Base-by-base conservation (phyloP, 2,797 vertebrate species). In the Sebastes steindachneri region DNA sequence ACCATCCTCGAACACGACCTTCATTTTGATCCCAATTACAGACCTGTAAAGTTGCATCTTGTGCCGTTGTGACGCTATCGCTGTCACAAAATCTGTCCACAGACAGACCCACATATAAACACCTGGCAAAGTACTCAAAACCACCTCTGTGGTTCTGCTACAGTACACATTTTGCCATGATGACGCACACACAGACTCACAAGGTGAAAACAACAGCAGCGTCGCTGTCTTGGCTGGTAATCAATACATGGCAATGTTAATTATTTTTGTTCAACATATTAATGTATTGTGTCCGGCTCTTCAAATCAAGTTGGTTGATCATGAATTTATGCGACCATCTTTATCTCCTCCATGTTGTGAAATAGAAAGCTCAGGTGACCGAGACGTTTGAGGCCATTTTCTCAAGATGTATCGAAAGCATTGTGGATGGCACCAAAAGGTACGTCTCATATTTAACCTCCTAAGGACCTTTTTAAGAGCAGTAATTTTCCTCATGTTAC, bases 341-440 rank as follows among this genome's bases (percentile, higher is more conserved):
- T 6, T 12, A 3, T 45, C 9, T 67, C 5, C 3, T 12, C 4
- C 7, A 79, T 3, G 71, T 51, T 86, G 21, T 80, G 41, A 26
- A 68, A 83, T 79, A 96, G 96, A 96, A 96, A 92, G 94, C 91
- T 26, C 96, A 96, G n/a, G 96, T 99, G 73, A 98, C 95, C 0
- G 94, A 96, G 81, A 92, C 95, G 0, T 99, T 97, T 76, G 94
- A 97, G 9, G 95, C 93, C 0, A 91, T 98, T 70, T 98, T 99
- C 90, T 93, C 91, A 21, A 95, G 95, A 65, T 99, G 97, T 83
- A 82, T 99, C 17, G 93, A 96, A 72, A 97, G 94, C 15, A 94
- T 99, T 0, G 81, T 98, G 5, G 97, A 99, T 82, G 97, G 97
- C 23, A 99, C 98, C 0, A 94, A 93, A 86, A 96, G 95, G 98